Conservation (phyloP, 2,113 vertebrate species). For the Copsychus sechellarum region DNA sequence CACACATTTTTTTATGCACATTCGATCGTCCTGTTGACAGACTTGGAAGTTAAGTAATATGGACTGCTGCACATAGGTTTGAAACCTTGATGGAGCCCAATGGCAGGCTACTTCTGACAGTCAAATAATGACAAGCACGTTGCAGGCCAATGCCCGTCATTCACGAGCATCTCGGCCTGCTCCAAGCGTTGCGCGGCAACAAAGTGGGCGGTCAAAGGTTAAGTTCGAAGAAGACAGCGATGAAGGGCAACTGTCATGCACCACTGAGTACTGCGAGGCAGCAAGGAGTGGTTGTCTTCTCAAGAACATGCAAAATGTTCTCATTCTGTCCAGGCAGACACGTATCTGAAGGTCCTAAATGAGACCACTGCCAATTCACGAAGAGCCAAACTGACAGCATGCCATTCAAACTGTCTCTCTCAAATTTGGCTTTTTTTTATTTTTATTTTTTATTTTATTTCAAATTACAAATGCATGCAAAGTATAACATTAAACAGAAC, state of each 20-base stretch:
- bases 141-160: constrained; percentile 86
- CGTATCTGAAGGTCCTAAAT: constrained; percentile 82
- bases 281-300: constrained; percentile 86
- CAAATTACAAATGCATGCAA: constrained; percentile 87
- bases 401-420: constrained; percentile 89
- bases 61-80: constrained; percentile 89
- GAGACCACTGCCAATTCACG: constrained; percentile 84
- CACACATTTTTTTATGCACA: constrained; percentile 82
- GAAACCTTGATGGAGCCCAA: constrained; percentile 78
- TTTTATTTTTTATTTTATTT: constrained; percentile 38
- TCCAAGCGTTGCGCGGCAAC: constrained; percentile 73
- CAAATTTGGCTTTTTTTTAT: constrained; percentile 61
- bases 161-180: constrained; percentile 78
- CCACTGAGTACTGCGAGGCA: constrained; percentile 79
- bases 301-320: constrained; percentile 87
- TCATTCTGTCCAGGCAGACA: constrained; percentile 83
- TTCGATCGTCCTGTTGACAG: constrained; percentile 88
- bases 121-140: constrained; percentile 87
- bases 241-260: constrained; percentile 99
- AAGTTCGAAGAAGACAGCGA: constrained; percentile 91
- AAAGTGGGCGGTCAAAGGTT: constrained; percentile 90
- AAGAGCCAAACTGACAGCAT: constrained; percentile 87
- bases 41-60: constrained; percentile 82
- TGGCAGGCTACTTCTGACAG: constrained; percentile 85
- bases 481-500: constrained; percentile 76